Percentiles rank a stretch among this genome's conserved stretches.
Conservation (phyloP, 2,113 vertebrate species). For the Thalassarche chlororhynchos region DNA sequence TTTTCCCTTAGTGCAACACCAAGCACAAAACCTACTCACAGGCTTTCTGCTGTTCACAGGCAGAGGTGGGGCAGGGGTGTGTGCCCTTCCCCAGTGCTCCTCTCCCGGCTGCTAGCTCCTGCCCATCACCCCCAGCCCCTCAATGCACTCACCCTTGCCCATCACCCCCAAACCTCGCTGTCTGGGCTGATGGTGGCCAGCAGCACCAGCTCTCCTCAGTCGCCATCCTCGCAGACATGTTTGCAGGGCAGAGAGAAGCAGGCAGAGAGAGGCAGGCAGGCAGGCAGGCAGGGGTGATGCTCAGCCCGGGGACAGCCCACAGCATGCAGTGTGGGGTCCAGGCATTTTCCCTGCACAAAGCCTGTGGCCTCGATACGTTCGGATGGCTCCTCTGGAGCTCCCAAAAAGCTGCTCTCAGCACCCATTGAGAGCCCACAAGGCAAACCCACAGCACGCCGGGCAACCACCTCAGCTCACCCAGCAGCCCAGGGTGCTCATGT, state of each 20-base stretch:
- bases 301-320: background rate
- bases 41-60: background rate
- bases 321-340: accelerated
- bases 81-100: background rate
- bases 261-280: background rate
- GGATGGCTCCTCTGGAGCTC: background rate
- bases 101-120: background rate
- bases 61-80: background rate
- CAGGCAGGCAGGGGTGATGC: background rate
- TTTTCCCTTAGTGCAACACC: background rate
- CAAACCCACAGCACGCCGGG: accelerated
- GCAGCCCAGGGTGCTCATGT: accelerated
- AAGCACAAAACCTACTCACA: background rate
- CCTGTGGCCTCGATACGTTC: accelerated
- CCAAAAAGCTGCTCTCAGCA: background rate
- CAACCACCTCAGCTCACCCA: accelerated
- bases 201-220: background rate
- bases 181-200: no score
- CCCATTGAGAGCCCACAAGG: background rate
- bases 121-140: background rate
- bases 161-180: background rate
- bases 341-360: background rate
- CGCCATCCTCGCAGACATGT: background rate
- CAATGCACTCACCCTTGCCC: background rate
- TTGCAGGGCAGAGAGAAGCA: background rate